phyloP scores from a whole-genome alignment of 2,113 vertebrate genomes.

The Proterorhinus semilunaris region DNA sequence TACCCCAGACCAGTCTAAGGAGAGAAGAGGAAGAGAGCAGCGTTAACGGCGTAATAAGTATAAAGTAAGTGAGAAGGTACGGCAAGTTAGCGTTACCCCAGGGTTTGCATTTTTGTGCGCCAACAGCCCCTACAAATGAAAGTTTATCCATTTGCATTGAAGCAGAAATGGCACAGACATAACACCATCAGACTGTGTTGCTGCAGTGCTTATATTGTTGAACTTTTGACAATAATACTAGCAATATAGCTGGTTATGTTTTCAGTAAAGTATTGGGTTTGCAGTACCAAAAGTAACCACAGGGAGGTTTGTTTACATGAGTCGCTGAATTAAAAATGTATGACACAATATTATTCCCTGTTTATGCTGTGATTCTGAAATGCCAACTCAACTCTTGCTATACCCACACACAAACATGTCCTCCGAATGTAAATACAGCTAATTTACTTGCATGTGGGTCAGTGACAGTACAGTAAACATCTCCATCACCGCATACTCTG shows the following conservation, averaged over 20 bases:
- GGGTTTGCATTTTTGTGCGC: no score
- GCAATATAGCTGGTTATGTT: no score
- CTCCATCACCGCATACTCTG: slow-evolving; percentile 4
- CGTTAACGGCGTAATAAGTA: no score
- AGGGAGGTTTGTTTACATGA: background rate
- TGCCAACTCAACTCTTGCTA: background rate
- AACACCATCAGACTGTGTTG: no score
- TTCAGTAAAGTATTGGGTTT: background rate
- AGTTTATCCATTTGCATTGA: no score
- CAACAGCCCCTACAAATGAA: no score
- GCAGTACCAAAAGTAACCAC: background rate
- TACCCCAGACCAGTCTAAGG: slow-evolving; percentile 91
- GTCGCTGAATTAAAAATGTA: background rate
- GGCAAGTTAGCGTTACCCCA: no score
- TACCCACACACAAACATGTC: background rate
- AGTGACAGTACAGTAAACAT: slow-evolving; percentile 18
- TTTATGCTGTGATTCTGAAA: background rate
- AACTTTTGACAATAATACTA: background rate
- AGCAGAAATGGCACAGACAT: no score
- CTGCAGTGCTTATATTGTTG: no score
- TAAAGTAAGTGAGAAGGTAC: no score
- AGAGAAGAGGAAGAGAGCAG: background rate
- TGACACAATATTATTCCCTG: background rate
- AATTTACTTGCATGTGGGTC: background rate
- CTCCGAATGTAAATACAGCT: background rate